Evolutionary conservation across 1,140 invertebrate species (phyloP), one percentile per base, ranked within the genome.

Genomic region (Plectus sambesii): DNA sequence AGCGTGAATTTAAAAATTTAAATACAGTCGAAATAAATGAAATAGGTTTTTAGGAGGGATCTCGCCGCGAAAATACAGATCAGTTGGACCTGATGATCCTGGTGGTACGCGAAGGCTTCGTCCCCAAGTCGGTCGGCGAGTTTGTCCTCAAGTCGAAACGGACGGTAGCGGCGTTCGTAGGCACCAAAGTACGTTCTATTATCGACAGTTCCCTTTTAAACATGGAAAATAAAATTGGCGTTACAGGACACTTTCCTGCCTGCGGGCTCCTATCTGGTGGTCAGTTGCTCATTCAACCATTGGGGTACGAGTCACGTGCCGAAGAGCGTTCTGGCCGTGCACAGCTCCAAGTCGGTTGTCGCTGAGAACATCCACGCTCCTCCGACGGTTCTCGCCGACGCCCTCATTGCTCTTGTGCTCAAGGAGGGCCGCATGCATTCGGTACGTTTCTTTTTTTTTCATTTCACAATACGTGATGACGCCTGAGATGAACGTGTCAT

Each of bases 331-430:
- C 71, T 92, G 35, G 84, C 86, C 1, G 82, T 92, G 45, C 89
- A 92, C 68, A 90, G 87, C 65, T 89, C 87, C 5, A 93, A 93
- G 70, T 79, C 81, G 47, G 72, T 94, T 38, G 73, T 84, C 8
- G 84, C 90, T 1, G 85, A 90, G 69, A 80, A 89, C 62, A 82
- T 88, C 38, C 78, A 80, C 19, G 81, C 85, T 19, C 82, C 83
- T 37, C 78, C 80, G 2, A 82, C 83, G 65, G 79, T 89, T 25
- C 73, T 94, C 20, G 87, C 88, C 5, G 88, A 94, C 74, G 84
- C 88, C 8, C 85, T 96, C 43, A 89, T 93, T 46, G 85, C 85
- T 54, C 72, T 96, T 19, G 88, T 87, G 3, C 69, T 94, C 38
- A 83, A 84, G 0, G 82, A 87, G 62, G 89, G 89, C 4, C 83